Base-by-base conservation (phyloP, 2,888 invertebrate species). In the Drosophila macrospina region DNA sequence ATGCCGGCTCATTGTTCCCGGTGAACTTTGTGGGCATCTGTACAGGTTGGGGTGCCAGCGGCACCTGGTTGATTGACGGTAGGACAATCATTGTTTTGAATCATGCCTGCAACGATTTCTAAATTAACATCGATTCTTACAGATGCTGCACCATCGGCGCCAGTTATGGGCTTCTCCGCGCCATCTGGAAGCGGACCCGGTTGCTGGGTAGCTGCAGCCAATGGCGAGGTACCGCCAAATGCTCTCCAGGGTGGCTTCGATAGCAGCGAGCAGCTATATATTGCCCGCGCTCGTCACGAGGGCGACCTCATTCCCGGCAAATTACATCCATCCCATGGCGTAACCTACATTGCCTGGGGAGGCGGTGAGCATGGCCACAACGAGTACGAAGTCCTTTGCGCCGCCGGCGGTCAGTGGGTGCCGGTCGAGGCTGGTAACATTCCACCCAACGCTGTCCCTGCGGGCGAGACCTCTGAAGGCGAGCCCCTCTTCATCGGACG, bases 11-110 rank as follows among this genome's bases (percentile, higher is more conserved):
- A 73, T 94, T 95, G 4, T 94, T 96, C 91, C 94, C 94, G 10
- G 94, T 97, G 61, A 94, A 94, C 69, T 95, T 95, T 91, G 95
- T 96, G 44, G 97, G 97, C 44, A 94, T 97, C 30, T 96, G 96
- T 92, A 97, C 97, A 45, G 97, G 97, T 50, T 97, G 97, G 96
- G 97, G 97, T 15, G 96, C 97, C 10, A 93, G 92, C 56, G 97
- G 97, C 34, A 94, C 95, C 41, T 97, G 97, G 97, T 93, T 95
- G 74, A 94, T 97, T 82, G 96, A 96, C 93, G 95, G 96, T 96
- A 93, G 85, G 87, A 0, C 5, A 4, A 10, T 10, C 5, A 54
- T 6, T 11, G 41, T 20, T 20, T 20, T 39, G 2, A 11, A 39
- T 5, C 39, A 39, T 39, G 15, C 28, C 15, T 36, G 5, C 0